Evolutionary conservation across 2,113 vertebrate species (phyloP).

Genomic region (Tautogolabrus adspersus): DNA sequence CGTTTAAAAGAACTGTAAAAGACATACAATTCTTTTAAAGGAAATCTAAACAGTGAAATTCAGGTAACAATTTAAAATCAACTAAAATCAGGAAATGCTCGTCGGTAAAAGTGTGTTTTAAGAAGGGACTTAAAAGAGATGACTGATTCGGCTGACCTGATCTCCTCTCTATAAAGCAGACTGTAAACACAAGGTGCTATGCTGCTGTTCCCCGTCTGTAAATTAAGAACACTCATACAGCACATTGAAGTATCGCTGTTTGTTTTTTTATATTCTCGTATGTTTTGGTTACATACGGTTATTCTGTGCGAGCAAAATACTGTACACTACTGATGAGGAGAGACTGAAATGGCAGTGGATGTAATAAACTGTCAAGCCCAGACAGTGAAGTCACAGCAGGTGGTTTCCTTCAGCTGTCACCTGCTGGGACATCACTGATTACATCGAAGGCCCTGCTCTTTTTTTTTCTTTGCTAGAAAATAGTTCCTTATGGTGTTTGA

Average conservation of each 20-base stretch:
- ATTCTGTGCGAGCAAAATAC: not conserved
- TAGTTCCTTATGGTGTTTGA: constrained; percentile 20
- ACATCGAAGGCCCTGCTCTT: not conserved
- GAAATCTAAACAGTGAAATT: too few relatives aligned
- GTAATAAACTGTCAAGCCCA: constrained; percentile 7
- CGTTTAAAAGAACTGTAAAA: too few relatives aligned
- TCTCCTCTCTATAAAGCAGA: not conserved
- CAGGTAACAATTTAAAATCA: too few relatives aligned
- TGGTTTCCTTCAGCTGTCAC: constrained; percentile 22
- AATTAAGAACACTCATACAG: not conserved
- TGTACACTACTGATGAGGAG: constrained; percentile 4
- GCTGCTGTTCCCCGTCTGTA: too few relatives aligned
- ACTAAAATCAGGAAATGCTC: too few relatives aligned
- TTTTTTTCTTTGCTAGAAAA: not conserved
- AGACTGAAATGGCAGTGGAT: constrained; percentile 1
- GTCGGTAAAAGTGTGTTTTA: too few relatives aligned
- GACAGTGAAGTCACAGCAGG: constrained; percentile 38
- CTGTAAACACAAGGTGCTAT: not conserved
- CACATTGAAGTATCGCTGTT: not conserved
- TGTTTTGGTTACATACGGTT: not conserved
- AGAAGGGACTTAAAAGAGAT: too few relatives aligned
- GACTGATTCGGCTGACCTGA: too few relatives aligned
- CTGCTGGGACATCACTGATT: constrained; percentile 52
- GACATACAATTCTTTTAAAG: too few relatives aligned
- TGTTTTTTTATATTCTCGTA: not conserved